Conservation (phyloP, 30 jellyfish, hydroid and myxozoan genomes). For the Aurelia aurita complex sp. Pacific region DNA sequence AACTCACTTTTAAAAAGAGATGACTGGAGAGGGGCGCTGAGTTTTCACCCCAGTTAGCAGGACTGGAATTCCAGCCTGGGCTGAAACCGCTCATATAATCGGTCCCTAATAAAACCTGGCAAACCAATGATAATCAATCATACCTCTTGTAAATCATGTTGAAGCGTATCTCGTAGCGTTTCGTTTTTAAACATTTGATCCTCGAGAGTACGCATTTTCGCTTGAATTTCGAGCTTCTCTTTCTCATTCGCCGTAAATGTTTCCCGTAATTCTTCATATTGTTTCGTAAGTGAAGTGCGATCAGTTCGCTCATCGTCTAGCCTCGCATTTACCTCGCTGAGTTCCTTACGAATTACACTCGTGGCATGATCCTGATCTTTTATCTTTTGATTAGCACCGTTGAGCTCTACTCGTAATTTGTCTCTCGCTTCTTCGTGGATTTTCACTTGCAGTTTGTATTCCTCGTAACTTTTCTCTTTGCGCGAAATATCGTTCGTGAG, state of each 20-base stretch:
- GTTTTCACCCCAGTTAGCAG: too few species aligned
- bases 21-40: too few species aligned
- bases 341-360: conserved; percentile 36
- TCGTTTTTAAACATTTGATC: conserved; percentile 52
- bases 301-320: conserved; percentile 50
- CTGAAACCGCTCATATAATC: too few species aligned
- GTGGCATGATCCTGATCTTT: conserved; percentile 37
- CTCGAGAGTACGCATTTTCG: conserved; percentile 23
- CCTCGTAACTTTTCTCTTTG: conserved; percentile 74
- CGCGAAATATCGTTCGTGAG: conserved; percentile 50
- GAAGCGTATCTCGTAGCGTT: conserved; percentile 45
- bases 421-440: conserved; percentile 73
- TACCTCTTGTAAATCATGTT: conserved; percentile 61
- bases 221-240: conserved; percentile 55
- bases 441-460: conserved; percentile 51
- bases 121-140: too few species aligned
- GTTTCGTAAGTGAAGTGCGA: conserved; percentile 48
- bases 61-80: too few species aligned
- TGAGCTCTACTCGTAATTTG: conserved; percentile 56
- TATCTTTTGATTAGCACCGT: conserved; percentile 50
- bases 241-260: conserved; percentile 38
- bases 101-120: too few species aligned
- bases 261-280: conserved; percentile 59
- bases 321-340: conserved; percentile 31
- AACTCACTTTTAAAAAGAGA: too few species aligned